Percentiles rank a stretch among this genome's conserved stretches.
Evolutionary conservation across 2,888 invertebrate species (phyloP).

Genomic region (Romanomermis culicivorax): DNA sequence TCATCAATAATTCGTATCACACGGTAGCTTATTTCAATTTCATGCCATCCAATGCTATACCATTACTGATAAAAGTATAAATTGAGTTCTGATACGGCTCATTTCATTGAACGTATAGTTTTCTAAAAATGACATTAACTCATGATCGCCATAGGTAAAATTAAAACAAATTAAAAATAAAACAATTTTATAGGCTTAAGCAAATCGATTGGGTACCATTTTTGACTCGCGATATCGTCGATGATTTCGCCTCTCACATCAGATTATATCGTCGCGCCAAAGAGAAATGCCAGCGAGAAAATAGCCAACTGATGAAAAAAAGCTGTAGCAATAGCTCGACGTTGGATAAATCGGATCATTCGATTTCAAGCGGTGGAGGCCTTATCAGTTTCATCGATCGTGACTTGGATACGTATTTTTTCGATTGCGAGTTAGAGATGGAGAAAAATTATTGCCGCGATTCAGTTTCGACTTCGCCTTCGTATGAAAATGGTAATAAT

Average conservation of each 20-base stretch:
- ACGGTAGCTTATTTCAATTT: too few relatives aligned
- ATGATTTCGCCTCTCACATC: constrained; percentile 70
- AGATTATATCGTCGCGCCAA: constrained; percentile 57
- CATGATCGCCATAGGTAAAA: too few relatives aligned
- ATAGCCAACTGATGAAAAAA: constrained; percentile 31
- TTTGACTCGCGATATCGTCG: constrained; percentile 61
- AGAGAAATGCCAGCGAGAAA: constrained; percentile 31
- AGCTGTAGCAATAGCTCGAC: background rate
- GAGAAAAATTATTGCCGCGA: constrained; percentile 60
- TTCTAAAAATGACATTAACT: too few relatives aligned
- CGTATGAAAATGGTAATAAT: constrained; percentile 35
- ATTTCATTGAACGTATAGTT: too few relatives aligned
- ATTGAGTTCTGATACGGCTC: too few relatives aligned
- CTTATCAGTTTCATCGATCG: constrained; percentile 11
- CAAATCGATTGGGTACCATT: constrained; percentile 71
- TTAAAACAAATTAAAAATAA: too few relatives aligned
- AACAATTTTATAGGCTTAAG: constrained; percentile 17
- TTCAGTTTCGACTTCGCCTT: constrained; percentile 48
- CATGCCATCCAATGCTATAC: too few relatives aligned
- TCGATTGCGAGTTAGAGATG: constrained; percentile 66
- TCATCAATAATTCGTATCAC: too few relatives aligned
- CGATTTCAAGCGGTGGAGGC: background rate
- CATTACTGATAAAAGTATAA: too few relatives aligned
- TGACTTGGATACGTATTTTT: constrained; percentile 53
- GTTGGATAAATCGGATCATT: background rate